Evolutionary conservation across 2,113 vertebrate species (phyloP), one percentile per base, ranked within the genome.

Genomic region (Equus quagga): DNA sequence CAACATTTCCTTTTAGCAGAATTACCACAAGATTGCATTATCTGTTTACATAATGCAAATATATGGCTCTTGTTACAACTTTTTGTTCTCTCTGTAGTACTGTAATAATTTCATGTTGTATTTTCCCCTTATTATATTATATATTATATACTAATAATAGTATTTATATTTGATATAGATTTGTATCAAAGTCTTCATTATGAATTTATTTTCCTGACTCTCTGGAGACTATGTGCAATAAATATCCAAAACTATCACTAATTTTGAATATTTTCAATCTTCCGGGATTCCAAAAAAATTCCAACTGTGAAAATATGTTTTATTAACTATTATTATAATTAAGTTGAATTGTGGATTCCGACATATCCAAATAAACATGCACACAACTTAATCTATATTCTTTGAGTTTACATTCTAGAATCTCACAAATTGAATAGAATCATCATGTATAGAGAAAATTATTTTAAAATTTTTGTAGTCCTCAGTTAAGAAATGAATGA

Each of bases 1-100:
- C 89, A 98, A 97, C 86, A 97, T 76, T 97, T 98, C 93, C n/a
- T 97, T 96, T 96, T 56, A 91, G 78, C 72, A 91, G 65, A 79
- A 21, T 86, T 90, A 84, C 7, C 5, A 0, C 3, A 21, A 70
- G 8, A 12, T 15, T 70, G 8, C 2, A 36, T 75, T 73, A 83
- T 80, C 60, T n/a, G 13, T 46, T 94, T 97, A 72, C 17, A 67
- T 76, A 93, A 95, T 56, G 92, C 15, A 88, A 2, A 10, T 46
- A 76, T 65, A 44, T 88, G 11, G 2, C 0, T 91, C 21, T 87
- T 65, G 26, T 69, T 79, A 14, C 54, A 67, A 76, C 9, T n/a
- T 87, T 92, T 80, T 70, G 2, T 81, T 83, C 6, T 80, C 10
- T 94, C 31, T 95, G 8, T 51, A 79, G 60, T 87, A 5, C 6